Conservation (phyloP, 2,113 vertebrate species). For the Mugil cephalus region DNA sequence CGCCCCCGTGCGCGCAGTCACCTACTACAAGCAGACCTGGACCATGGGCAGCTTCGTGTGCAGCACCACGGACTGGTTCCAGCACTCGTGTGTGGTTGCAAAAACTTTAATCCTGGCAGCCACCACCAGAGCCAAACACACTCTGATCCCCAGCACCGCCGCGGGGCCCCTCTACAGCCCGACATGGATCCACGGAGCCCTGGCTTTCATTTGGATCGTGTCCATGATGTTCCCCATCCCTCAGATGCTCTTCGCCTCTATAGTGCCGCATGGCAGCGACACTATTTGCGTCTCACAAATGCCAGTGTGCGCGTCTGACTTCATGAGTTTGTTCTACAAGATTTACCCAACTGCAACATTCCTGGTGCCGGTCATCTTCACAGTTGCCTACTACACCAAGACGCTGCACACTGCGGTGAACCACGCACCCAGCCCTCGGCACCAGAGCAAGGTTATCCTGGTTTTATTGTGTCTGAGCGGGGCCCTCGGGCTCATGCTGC, state of each 20-base stretch:
- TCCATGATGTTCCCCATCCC: constrained; percentile 81
- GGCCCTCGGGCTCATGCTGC: constrained; percentile 80
- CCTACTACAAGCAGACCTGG: constrained; percentile 84
- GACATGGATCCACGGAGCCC: constrained; percentile 68
- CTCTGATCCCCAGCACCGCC: constrained; percentile 45
- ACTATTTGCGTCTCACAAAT: constrained; percentile 72
- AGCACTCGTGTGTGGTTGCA: constrained; percentile 83
- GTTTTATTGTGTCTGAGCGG: constrained; percentile 79
- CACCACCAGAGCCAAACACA: constrained; percentile 77
- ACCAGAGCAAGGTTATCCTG: constrained; percentile 74
- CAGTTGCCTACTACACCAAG: constrained; percentile 78
- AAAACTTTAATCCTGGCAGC: constrained; percentile 85
- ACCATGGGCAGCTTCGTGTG: constrained; percentile 82
- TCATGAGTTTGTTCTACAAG: constrained; percentile 84
- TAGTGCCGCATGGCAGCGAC: constrained; percentile 53
- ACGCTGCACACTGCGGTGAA: constrained; percentile 74
- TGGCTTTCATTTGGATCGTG: constrained; percentile 70
- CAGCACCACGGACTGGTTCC: constrained; percentile 86
- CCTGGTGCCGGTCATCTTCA: constrained; percentile 75
- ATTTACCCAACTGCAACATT: constrained; percentile 80
- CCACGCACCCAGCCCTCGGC: constrained; percentile 59
- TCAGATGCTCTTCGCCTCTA: constrained; percentile 79
- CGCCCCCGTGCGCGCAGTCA: constrained; percentile 79
- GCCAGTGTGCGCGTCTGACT: constrained; percentile 76
- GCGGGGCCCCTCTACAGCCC: constrained; percentile 37